phyloP scores from a whole-genome alignment of 2,888 invertebrate genomes.

The Kuschelorhynchus macadamiae region DNA sequence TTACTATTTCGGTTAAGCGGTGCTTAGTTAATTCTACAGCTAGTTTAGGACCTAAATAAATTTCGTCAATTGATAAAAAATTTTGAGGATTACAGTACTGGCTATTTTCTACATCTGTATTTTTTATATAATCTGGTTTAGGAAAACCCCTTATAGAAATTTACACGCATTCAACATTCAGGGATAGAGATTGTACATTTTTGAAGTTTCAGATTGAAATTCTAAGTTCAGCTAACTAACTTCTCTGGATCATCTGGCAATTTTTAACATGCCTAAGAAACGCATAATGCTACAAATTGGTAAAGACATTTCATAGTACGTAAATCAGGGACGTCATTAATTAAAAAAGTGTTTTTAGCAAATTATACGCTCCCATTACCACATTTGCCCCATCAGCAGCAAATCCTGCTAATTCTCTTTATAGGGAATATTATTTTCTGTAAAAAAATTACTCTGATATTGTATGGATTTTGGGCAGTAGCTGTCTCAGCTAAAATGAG shows the following conservation, averaged over 20 bases:
- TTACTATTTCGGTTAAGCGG: too few relatives aligned
- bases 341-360: conserved; percentile 8
- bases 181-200: conserved; percentile 22
- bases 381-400: conserved; percentile 25
- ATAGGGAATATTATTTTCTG: background rate
- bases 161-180: background rate
- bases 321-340: conserved; percentile 20
- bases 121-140: conserved; percentile 12
- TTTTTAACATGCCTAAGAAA: conserved; percentile 46
- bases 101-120: too few relatives aligned
- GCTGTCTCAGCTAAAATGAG: too few relatives aligned
- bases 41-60: too few relatives aligned
- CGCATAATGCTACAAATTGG: conserved; percentile 51
- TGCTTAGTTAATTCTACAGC: too few relatives aligned
- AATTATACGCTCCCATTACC: conserved; percentile 20
- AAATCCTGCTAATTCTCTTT: conserved; percentile 6
- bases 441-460: background rate
- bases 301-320: conserved; percentile 24
- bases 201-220: conserved; percentile 26
- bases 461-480: too few relatives aligned
- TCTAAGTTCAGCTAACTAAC: conserved; percentile 14
- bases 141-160: conserved; percentile 16
- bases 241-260: conserved; percentile 23
- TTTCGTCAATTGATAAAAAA: too few relatives aligned
- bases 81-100: too few relatives aligned